phyloP scores from a whole-genome alignment of 2,113 vertebrate genomes.

The Chrysemys picta region DNA sequence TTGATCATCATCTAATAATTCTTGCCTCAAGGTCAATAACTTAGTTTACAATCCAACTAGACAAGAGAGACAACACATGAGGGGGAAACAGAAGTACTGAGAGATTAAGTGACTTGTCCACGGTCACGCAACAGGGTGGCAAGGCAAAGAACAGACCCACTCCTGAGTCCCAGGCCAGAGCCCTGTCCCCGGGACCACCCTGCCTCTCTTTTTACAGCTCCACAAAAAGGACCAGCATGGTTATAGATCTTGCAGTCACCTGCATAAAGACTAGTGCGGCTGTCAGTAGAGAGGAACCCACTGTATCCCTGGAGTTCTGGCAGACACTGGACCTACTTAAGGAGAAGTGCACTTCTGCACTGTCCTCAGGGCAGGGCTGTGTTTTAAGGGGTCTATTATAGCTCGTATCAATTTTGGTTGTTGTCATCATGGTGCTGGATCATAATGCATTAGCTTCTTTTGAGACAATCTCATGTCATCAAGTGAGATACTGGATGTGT shows the following conservation, averaged over 20 bases:
- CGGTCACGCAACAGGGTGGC: background rate
- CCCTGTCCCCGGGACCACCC: background rate
- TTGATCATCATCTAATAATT: conserved; percentile 49
- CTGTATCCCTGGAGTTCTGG: background rate
- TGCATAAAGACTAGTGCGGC: background rate
- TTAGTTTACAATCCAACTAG: background rate
- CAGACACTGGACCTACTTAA: fast-evolving
- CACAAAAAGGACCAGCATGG: background rate
- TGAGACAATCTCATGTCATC: background rate
- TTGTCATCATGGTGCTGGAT: background rate
- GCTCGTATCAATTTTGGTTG: background rate
- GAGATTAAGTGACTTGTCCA: background rate
- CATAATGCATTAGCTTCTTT: background rate
- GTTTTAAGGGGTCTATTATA: too few relatives aligned
- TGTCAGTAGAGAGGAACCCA: background rate
- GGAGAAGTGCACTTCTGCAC: too few relatives aligned
- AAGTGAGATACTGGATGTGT: conserved; percentile 14
- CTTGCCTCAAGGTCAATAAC: background rate
- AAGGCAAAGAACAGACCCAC: background rate
- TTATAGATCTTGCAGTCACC: background rate
- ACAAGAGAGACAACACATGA: background rate
- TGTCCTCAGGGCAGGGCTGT: background rate
- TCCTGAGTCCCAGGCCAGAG: background rate
- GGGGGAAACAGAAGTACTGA: background rate
- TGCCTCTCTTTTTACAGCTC: background rate